These are phyloP conservation scores for Linurgus olivaceus DNA, from an alignment of 2,797 vertebrate species.

Conservation along the genomic window DNA sequence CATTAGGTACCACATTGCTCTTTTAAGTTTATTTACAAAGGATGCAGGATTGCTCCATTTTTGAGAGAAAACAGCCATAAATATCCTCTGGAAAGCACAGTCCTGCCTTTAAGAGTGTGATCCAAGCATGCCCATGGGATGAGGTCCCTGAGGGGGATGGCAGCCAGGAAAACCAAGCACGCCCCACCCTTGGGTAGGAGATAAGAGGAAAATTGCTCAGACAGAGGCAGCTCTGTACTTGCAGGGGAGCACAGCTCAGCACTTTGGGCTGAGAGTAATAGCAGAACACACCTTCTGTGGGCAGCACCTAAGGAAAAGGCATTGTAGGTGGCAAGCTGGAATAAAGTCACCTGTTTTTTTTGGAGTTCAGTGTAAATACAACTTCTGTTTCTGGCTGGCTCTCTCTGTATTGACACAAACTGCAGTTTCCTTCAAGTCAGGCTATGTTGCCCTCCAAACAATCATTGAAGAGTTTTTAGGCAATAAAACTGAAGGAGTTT, in stretches of 20 bases:
- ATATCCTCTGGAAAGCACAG: background rate
- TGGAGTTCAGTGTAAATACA: background rate
- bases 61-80: background rate
- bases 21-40: background rate
- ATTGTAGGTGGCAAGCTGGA: background rate
- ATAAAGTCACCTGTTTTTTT: background rate
- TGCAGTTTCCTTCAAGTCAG: background rate
- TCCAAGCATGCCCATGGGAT: background rate
- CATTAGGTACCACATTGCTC: background rate
- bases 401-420: background rate
- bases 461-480: background rate
- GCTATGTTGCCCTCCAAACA: background rate
- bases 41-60: background rate
- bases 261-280: background rate
- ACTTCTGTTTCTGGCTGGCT: background rate
- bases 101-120: background rate
- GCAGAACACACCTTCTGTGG: background rate
- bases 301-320: background rate
- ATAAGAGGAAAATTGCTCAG: background rate
- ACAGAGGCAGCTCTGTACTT: background rate
- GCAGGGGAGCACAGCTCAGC: background rate
- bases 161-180: background rate
- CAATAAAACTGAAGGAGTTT: background rate
- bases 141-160: background rate
- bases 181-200: background rate